Conservation (phyloP, 2,888 invertebrate species). For the Drosophila demipolita region DNA sequence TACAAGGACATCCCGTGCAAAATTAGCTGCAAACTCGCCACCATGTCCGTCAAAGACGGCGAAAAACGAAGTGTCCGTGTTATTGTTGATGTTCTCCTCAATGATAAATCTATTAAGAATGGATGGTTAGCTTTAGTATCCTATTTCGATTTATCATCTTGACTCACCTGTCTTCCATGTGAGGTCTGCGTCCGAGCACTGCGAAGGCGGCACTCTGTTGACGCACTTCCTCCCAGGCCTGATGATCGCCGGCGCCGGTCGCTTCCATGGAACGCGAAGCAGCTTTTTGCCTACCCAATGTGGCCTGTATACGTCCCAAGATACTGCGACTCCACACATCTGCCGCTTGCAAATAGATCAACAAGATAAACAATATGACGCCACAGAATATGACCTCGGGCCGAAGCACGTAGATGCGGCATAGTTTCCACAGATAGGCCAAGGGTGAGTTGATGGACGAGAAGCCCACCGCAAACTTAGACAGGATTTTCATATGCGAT, state of each 20-base stretch:
- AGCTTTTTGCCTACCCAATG: conserved; percentile 81
- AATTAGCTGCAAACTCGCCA: conserved; percentile 97
- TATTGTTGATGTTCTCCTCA: conserved; percentile 92
- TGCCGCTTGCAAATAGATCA: conserved; percentile 93
- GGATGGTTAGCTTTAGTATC: not conserved
- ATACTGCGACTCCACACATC: conserved; percentile 93
- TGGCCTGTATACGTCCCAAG: conserved; percentile 86
- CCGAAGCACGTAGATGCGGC: conserved; percentile 91
- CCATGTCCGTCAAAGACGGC: conserved; percentile 98
- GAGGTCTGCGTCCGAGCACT: conserved; percentile 94
- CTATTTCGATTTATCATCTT: not conserved
- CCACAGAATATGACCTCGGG: conserved; percentile 92
- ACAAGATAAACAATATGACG: conserved; percentile 89
- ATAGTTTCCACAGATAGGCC: conserved; percentile 91
- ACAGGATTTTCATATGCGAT: conserved; percentile 94
- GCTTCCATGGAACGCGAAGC: conserved; percentile 73
- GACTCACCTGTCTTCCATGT: conserved; percentile 95
- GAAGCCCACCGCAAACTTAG: conserved; percentile 91
- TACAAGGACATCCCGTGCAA: conserved; percentile 94
- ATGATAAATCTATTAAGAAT: conserved; percentile 88
- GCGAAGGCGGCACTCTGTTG: conserved; percentile 94
- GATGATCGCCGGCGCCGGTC: conserved; percentile 85
- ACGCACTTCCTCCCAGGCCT: conserved; percentile 91
- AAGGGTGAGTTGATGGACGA: conserved; percentile 90
- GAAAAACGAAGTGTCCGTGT: conserved; percentile 93